Evolutionary conservation across 2,888 invertebrate genomes (phyloP), one percentile per base, ranked within the genome.

Genomic region (Antheraea yamamai): DNA sequence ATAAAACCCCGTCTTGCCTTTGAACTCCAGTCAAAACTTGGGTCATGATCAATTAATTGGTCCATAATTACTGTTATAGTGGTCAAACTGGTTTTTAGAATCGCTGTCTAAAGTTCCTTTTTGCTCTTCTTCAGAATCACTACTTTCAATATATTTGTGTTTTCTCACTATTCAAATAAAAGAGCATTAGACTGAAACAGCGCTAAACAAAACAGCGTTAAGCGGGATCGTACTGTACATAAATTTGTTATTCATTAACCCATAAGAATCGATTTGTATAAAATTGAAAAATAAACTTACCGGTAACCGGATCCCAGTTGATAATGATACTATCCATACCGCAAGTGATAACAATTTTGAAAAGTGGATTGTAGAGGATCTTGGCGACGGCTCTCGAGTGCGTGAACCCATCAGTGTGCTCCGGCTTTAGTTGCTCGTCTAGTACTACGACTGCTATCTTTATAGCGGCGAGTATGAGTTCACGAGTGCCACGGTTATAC

Each of bases 321-420:
- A 97, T 97, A 76, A 98, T 97, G 78, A 96, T 96, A 79, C 98
- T 97, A 85, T 97, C 98, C 87, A 96, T 92, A 75, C 98, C 97
- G 74, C 97, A 97, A 0, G 97, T 97, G 76, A 98, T 96, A 78
- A 98, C 95, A 78, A 96, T 95, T 85, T 97, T 96, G 83, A 97
- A 98, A 2, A 97, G 94, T 23, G 96, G 96, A 91, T 98, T 98
- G 88, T 97, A 98, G 0, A 98, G 93, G 12, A 97, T 95, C 55
- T 95, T 96, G n/a, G 97, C 96, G 71, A 98, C 96, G 12, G 97
- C 96, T 75, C 96, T 95, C 4, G 96, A 93, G 89, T 97, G 97
- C 0, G 97, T 97, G 84, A 95, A 96, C 12, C 97, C 97, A 90
- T 97, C 97, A 0, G 97, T 97, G 83, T 96, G 95, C 80, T 96